Evolutionary conservation across 30 jellyfish, hydroid and myxozoan genomes (phyloP).

Genomic region (Aurelia aurita complex sp. Pacific): DNA sequence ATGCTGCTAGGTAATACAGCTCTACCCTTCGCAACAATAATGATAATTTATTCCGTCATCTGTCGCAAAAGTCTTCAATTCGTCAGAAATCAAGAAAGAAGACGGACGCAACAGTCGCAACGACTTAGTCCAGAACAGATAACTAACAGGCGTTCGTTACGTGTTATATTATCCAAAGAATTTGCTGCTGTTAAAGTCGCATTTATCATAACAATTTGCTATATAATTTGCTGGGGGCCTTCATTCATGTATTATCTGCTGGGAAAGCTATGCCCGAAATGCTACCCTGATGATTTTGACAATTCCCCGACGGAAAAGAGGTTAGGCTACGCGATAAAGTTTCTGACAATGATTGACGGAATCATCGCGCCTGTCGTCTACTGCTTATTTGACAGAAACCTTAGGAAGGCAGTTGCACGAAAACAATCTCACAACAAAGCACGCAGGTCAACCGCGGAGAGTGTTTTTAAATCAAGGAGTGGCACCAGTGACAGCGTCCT

Average conservation of each 20-base stretch:
- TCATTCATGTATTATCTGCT: constrained; percentile 80
- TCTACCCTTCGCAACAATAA: constrained; percentile 65
- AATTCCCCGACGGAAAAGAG: constrained; percentile 60
- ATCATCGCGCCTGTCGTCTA: constrained; percentile 89
- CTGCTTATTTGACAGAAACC: constrained; percentile 69
- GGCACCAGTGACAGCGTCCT: too few species aligned
- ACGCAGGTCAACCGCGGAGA: background rate
- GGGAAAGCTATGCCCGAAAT: constrained; percentile 41
- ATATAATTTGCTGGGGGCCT: constrained; percentile 95
- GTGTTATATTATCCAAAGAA: constrained; percentile 13
- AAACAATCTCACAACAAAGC: too few species aligned
- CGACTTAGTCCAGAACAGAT: background rate
- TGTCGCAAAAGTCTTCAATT: constrained; percentile 12
- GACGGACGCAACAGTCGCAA: background rate
- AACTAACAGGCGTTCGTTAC: background rate
- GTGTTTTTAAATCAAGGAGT: background rate
- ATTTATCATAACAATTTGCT: constrained; percentile 55
- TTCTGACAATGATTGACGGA: constrained; percentile 88
- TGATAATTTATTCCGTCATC: constrained; percentile 26
- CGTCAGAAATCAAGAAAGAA: constrained; percentile 6
- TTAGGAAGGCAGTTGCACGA: constrained; percentile 1
- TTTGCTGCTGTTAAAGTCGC: constrained; percentile 69
- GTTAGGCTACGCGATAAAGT: constrained; percentile 70
- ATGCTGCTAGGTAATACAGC: constrained; percentile 85
- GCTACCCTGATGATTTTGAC: constrained; percentile 62